These are phyloP conservation scores for Trichogramma pretiosum DNA, from an alignment of 1,140 invertebrate species.

Conservation along the genomic window DNA sequence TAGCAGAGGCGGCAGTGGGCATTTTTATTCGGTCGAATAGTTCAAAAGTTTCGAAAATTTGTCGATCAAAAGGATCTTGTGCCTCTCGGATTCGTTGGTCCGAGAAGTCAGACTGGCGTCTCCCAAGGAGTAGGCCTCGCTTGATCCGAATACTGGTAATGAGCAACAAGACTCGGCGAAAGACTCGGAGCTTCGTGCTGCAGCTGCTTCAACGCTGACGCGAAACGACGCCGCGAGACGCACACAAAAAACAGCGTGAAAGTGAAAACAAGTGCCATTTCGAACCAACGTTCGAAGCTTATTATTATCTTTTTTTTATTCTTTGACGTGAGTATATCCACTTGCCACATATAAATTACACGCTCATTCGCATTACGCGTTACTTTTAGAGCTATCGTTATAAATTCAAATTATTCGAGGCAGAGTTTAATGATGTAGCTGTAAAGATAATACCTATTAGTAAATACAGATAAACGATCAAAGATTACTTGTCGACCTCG, in stretches of 20 bases:
- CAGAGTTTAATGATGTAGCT: too few species aligned
- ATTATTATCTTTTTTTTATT: conserved; percentile 3
- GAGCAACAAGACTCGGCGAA: conserved; percentile 17
- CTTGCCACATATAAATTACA: not conserved
- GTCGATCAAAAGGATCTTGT: not conserved
- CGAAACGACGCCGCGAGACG: not conserved
- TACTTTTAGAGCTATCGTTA: too few species aligned
- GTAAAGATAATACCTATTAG: too few species aligned
- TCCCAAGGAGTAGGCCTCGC: not conserved
- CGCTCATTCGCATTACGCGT: not conserved
- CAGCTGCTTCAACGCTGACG: conserved; percentile 13
- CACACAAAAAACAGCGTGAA: not conserved
- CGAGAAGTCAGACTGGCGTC: not conserved
- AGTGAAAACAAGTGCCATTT: too few species aligned
- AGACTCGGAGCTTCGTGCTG: conserved; percentile 14
- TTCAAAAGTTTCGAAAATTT: conserved; percentile 19
- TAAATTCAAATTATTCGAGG: too few species aligned
- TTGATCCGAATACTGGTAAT: conserved; percentile 17
- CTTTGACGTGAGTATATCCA: not conserved
- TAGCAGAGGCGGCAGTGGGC: too few species aligned
- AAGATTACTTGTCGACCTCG: too few species aligned
- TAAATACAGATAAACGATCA: too few species aligned
- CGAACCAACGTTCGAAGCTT: too few species aligned
- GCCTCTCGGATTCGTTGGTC: too few species aligned
- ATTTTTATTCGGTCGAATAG: too few species aligned